phyloP scores from a whole-genome alignment of 92 coral and sea anemone species.

The Porites cylindrica region DNA sequence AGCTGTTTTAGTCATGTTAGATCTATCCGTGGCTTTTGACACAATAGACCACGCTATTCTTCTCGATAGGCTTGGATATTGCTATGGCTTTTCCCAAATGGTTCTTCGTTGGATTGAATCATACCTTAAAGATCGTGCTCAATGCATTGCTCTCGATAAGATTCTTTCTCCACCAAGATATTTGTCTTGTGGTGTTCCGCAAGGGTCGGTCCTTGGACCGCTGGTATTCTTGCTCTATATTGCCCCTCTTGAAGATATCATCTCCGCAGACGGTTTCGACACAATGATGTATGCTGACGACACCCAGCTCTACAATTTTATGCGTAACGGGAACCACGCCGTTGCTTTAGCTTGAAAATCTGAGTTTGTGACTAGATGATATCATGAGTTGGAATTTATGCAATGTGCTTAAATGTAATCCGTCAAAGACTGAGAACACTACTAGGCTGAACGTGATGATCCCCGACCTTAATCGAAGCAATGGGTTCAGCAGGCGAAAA shows the following conservation, averaged over 20 bases:
- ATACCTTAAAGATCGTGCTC: slow-evolving; percentile 29
- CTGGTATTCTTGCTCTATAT: slow-evolving; percentile 54
- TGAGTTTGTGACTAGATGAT: slow-evolving; percentile 40
- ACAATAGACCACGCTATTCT: slow-evolving; percentile 42
- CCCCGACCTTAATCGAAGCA: too few species aligned
- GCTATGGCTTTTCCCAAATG: slow-evolving; percentile 35
- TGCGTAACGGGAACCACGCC: slow-evolving; percentile 38
- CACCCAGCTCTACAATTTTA: slow-evolving; percentile 47
- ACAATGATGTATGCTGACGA: slow-evolving; percentile 59
- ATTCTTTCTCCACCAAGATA: slow-evolving; percentile 38
- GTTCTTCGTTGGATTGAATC: slow-evolving; percentile 46
- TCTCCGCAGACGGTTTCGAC: slow-evolving; percentile 40
- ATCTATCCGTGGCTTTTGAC: slow-evolving; percentile 47
- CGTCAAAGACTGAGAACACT: slow-evolving; percentile 30
- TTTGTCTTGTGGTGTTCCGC: slow-evolving; percentile 51
- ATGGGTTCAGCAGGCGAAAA: too few species aligned
- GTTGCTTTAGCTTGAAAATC: slow-evolving; percentile 25
- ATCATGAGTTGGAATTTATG: slow-evolving; percentile 34
- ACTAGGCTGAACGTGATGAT: too few species aligned
- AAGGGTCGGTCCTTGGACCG: slow-evolving; percentile 64
- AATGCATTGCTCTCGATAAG: slow-evolving; percentile 37
- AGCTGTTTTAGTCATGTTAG: slow-evolving; percentile 38
- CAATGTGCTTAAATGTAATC: slow-evolving; percentile 44
- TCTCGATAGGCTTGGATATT: slow-evolving; percentile 31
- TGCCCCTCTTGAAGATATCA: slow-evolving; percentile 55